phyloP scores from a whole-genome alignment of 2,113 vertebrate genomes.

The Campylomormyrus tamandua region DNA sequence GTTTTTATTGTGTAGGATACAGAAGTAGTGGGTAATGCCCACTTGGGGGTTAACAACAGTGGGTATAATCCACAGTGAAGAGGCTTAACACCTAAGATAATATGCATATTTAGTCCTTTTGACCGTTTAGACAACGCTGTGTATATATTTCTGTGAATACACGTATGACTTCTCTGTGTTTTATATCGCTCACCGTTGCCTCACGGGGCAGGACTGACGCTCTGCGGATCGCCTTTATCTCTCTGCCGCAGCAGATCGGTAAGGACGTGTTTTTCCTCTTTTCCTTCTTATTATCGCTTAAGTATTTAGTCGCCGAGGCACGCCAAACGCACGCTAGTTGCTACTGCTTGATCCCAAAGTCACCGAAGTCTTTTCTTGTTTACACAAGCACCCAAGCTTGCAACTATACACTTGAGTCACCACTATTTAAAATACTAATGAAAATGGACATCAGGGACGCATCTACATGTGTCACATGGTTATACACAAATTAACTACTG shows the following conservation, averaged over 20 bases:
- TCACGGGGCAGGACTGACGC: not conserved
- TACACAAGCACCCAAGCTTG: not conserved
- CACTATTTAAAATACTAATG: not conserved
- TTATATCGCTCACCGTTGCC: not conserved
- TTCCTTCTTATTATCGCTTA: not conserved
- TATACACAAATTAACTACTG: not conserved
- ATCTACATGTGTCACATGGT: not conserved
- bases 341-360: not conserved
- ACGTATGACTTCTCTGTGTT: not conserved
- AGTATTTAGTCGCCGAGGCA: not conserved
- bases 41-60: not conserved
- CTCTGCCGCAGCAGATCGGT: not conserved
- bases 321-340: not conserved
- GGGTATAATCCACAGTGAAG: not conserved
- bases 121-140: not conserved
- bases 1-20: not conserved
- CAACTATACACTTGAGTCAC: not conserved
- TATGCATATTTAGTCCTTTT: not conserved
- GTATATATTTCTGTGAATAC: not conserved
- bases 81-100: not conserved
- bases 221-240: not conserved
- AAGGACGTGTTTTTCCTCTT: not conserved
- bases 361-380: not conserved
- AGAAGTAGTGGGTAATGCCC: not conserved
- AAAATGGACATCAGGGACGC: not conserved